Evolutionary conservation across 1,140 invertebrate species (phyloP).

Genomic region (Chironomus striatipennis): DNA sequence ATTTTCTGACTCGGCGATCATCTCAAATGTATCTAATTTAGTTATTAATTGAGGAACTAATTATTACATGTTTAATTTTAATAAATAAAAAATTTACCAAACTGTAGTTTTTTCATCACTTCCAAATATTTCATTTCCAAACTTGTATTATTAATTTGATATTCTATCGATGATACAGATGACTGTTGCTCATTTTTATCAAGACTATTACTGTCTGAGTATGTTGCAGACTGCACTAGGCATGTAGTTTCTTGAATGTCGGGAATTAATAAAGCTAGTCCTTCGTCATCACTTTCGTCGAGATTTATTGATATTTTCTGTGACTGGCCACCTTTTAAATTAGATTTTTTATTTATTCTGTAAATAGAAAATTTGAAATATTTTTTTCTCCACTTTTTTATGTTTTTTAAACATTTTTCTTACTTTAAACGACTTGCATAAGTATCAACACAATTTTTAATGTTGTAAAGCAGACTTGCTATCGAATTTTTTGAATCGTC

Average conservation of each 20-base stretch:
- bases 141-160: slow-evolving; percentile 42
- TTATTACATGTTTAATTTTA: no score
- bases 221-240: slow-evolving; percentile 62
- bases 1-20: slow-evolving; percentile 66
- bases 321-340: slow-evolving; percentile 39
- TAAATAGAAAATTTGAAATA: slow-evolving; percentile 26
- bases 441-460: slow-evolving; percentile 85
- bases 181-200: slow-evolving; percentile 37
- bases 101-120: slow-evolving; percentile 81
- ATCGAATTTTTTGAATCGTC: slow-evolving; percentile 45
- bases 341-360: slow-evolving; percentile 42
- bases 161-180: slow-evolving; percentile 43
- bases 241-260: slow-evolving; percentile 78
- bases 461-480: slow-evolving; percentile 64
- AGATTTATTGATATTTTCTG: slow-evolving; percentile 38
- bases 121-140: slow-evolving; percentile 69
- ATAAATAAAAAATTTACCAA: slow-evolving; percentile 59
- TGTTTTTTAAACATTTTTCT: slow-evolving; percentile 29
- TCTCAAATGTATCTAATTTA: slow-evolving; percentile 74
- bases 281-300: slow-evolving; percentile 62
- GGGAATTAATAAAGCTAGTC: slow-evolving; percentile 75
- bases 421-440: slow-evolving; percentile 77
- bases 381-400: slow-evolving; percentile 28
- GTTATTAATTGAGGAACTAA: slow-evolving; percentile 16
- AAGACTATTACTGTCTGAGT: slow-evolving; percentile 41